Evolutionary conservation across 2,113 vertebrate species (phyloP), one percentile per base, ranked within the genome.

Genomic region (Andinoacara biseriatus): DNA sequence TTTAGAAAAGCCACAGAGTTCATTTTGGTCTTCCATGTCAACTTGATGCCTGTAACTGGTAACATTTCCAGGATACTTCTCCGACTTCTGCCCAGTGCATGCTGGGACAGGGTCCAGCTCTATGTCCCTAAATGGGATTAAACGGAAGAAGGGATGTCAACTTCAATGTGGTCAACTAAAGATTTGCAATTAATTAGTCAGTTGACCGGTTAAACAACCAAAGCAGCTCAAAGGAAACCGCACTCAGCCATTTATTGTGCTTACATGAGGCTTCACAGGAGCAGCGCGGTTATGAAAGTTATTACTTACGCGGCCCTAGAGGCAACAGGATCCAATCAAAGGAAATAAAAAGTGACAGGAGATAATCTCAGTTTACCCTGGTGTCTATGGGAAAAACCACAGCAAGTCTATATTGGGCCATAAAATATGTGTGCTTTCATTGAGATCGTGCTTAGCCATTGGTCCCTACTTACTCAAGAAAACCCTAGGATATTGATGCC

Each of bases 381-480:
- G 15, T 8, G 18, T 49, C 61, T 29, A n/a, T 57, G 17, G 72
- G 78, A 58, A 84, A 78, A 86, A 14, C 72, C 62, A 86, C 88
- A 83, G 82, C 81, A 81, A 77, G 57, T 88, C 65, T 76, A 82
- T 89, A 92, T 90, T 86, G 88, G 80, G 58, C 85, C 89, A 81
- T 93, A 87, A 92, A 92, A 52, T 46, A 52, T 20, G 26, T 24
- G 80, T 77, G 46, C 58, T 40, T 67, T 81, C 90, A 57, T 22
- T 20, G n/a, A 67, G 43, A 56, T 81, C 18, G 60, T 72, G 86
- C 77, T 72, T 15, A 10, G 49, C 76, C 65, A 81, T 84, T 78
- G 76, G 72, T 63, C 69, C 10, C 1, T 20, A 8, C 13, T 62
- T 35, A 86, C 81, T 76, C 78, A 31, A 38, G 57, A n/a, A 76